phyloP scores from a whole-genome alignment of 2,113 vertebrate genomes.

The Martes martes region DNA sequence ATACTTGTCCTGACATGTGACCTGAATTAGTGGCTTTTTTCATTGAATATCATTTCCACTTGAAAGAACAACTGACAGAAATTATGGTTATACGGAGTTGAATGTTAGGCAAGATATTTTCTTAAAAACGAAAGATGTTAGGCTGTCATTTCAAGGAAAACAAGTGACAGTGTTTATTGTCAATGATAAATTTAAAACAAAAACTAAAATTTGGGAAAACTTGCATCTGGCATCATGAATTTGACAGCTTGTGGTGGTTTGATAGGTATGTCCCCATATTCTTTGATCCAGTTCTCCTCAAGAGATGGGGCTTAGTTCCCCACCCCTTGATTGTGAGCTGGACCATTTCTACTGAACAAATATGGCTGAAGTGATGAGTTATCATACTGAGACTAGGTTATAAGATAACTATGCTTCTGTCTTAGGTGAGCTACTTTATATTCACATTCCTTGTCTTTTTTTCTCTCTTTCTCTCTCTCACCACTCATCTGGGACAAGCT shows the following conservation, averaged over 20 bases:
- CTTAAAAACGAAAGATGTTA: neutral
- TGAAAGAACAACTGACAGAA: neutral
- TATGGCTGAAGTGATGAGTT: neutral
- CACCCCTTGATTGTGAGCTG: neutral
- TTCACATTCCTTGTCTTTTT: neutral
- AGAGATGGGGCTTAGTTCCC: neutral
- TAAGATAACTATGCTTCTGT: neutral
- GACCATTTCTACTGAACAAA: neutral
- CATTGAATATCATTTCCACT: neutral
- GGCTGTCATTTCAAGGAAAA: neutral
- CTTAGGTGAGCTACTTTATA: neutral
- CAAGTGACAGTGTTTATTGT: neutral
- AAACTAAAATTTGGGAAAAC: neutral
- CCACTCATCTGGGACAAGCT: neutral
- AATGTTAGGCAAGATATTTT: neutral
- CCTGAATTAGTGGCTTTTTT: neutral
- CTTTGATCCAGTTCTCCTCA: neutral
- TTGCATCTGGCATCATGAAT: neutral
- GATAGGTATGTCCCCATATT: neutral
- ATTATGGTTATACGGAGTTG: neutral
- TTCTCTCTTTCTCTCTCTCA: neutral
- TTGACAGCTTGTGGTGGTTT: neutral
- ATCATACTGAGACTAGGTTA: neutral
- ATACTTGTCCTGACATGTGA: neutral
- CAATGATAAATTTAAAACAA: neutral